Conservation (phyloP, 2,888 invertebrate genomes). For the Xylocampa areola region DNA sequence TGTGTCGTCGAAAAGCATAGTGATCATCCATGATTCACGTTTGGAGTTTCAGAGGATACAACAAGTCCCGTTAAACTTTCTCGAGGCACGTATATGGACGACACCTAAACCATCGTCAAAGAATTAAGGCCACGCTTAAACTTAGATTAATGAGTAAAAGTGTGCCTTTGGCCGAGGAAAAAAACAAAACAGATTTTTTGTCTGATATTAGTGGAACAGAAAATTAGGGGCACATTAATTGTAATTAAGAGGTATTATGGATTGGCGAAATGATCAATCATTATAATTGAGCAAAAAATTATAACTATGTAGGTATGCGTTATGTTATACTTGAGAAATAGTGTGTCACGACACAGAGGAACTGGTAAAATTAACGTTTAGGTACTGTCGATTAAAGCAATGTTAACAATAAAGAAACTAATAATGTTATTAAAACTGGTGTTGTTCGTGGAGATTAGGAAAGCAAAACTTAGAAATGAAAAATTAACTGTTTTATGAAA, state of each 20-base stretch:
- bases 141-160: constrained; percentile 50
- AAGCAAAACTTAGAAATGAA: no score
- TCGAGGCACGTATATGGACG: constrained; percentile 36
- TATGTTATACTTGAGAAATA: background rate
- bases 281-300: background rate
- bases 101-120: constrained; percentile 45
- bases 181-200: constrained; percentile 13
- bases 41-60: constrained; percentile 38
- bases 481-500: no score
- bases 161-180: constrained; percentile 4
- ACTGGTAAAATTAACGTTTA: no score
- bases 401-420: no score
- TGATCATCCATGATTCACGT: constrained; percentile 21
- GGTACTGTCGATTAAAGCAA: no score
- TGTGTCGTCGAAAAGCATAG: constrained; percentile 6
- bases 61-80: constrained; percentile 56
- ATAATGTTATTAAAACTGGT: no score
- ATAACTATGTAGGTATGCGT: no score
- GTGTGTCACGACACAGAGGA: background rate
- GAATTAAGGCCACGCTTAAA: constrained; percentile 53
- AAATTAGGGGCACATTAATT: constrained; percentile 28
- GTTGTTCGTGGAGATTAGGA: no score
- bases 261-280: constrained; percentile 17
- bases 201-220: constrained; percentile 14
- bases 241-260: constrained; percentile 16